Base-by-base conservation (phyloP, 35 echinoderm and acorn worm genomes). In the Lytechinus variegatus region DNA sequence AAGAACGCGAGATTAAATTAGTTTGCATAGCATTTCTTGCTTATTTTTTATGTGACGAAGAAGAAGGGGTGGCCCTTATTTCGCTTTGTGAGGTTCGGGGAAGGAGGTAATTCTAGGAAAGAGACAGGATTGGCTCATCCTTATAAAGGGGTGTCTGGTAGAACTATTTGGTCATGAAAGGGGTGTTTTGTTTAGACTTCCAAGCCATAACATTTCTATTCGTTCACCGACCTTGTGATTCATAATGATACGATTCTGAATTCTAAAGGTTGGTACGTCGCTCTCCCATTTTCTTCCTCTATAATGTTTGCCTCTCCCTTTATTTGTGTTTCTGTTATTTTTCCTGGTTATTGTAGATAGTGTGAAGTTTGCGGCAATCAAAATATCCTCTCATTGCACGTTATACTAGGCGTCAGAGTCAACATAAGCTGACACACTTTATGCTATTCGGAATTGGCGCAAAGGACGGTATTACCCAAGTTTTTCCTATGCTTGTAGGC, bases 181-280 rank as follows among this genome's bases (percentile, higher is more conserved):
- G n/a, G 19, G 66, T 90, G 52, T 90, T 90, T 52, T 90, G 29
- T 90, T 90, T 33, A 33, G 9, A 44, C 44, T 27, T 51, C 86
- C 88, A 90, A 44, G 29, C 52, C 29, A 90, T 54, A 90, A 44
- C 88, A 52, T 90, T 90, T 90, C 88, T 16, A 52, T 1, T 54
- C 52, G 88, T 54, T 90, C 88, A 90, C 52, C 52, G 88, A 90
- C 88, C 88, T 90, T 90, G 52, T 44, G 88, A 90, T 90, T 90
- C 88, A 90, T 90, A 52, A 52, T 90, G 88, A 54, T 79, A 79
- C 66, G 66, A 79, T 79, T 79, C 66, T n/a, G 66, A 79, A 79
- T 24, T 8, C 66, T 79, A n/a, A 79, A 79, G 66, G 66, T 79
- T 79, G 66, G 16, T 79, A 19, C n/a, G 8, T 79, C n/a, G 8